Percentiles rank a stretch among this genome's conserved stretches.
Evolutionary conservation across 2,888 invertebrate species (phyloP).

Genomic region (Orthosia cruda): DNA sequence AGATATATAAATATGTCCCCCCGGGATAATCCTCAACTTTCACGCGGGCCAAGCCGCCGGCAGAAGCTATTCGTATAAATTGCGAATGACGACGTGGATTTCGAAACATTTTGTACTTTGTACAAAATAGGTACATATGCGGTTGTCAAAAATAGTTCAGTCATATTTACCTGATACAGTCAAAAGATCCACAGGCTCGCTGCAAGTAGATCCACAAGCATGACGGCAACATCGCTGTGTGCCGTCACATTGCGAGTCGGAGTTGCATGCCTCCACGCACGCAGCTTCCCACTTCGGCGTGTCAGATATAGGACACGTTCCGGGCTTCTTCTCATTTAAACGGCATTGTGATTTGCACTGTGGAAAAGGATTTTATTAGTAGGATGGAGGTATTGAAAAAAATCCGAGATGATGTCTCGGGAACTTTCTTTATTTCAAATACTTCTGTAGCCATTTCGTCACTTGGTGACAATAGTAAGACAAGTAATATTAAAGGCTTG

Average conservation of each 20-base stretch:
- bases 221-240: constrained; percentile 94
- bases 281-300: constrained; percentile 91
- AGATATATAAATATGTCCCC: too few relatives aligned
- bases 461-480: too few relatives aligned
- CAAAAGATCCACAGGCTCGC: constrained; percentile 92
- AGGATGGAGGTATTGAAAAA: not conserved
- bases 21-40: too few relatives aligned
- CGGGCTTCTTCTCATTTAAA: constrained; percentile 86
- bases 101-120: too few relatives aligned
- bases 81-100: too few relatives aligned
- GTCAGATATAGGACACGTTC: constrained; percentile 85
- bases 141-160: not conserved
- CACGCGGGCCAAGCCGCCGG: too few relatives aligned
- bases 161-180: constrained; percentile 89
- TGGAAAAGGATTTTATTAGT: constrained; percentile 10
- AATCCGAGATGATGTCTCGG: too few relatives aligned
- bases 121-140: too few relatives aligned
- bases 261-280: constrained; percentile 92
- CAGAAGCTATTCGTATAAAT: too few relatives aligned
- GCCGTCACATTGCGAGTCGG: constrained; percentile 94
- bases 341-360: constrained; percentile 93
- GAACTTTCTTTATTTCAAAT: too few relatives aligned
- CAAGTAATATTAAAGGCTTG: too few relatives aligned
- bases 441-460: too few relatives aligned
- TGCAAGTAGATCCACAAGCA: constrained; percentile 94